Base-by-base conservation (phyloP, 2,888 invertebrate species). In the Lissonota sp. region DNA sequence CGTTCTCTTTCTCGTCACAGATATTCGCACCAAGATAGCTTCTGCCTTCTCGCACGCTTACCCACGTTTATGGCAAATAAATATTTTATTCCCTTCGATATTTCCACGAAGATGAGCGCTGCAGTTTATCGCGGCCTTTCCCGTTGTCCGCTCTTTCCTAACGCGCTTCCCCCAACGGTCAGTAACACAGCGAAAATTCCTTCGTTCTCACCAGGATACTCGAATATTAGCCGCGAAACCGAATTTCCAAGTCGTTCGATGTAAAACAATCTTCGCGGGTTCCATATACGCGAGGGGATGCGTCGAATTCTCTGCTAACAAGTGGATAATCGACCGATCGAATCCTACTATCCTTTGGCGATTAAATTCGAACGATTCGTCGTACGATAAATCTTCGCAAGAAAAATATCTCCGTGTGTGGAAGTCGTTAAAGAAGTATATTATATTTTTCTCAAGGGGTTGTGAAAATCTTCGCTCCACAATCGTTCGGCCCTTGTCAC, bases 71-170 rank as follows among this genome's bases (percentile, higher is more conserved):
- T 84, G 80, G 84, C 75, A 66, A 86, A 87, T 88, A 86, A 86
- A 88, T 87, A 86, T 85, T 88, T 85, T 86, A 88, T 84, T 86
- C 81, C 74, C 83, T 76, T 75, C 67, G 79, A 77, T 74, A 79
- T 70, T 79, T 84, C 74, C 66, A 64, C 75, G 44, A 71, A 26
- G 26, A 26, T 26, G 3, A 26, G 26, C 26, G 26, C 26, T 53
- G 66, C 12, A 42, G 51, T 86, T 87, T 83, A 82, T 82, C 76
- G 81, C 75, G 73, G 3, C 1, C 26, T 26, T 26, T 79, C 78
- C 55, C 74, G 66, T 66, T 64, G 74, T 71, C 8, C 39, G 51
- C 46, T 6, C 46, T 49, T 39, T n/a, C 58, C 12, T 14, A 5
- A 10, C 16, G 12, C 40, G 10, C 64, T 55, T 40, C 3, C 49